Evolutionary conservation across 1,140 invertebrate genomes (phyloP), one percentile per base, ranked within the genome.

Genomic region (Mizuhopecten yessoensis): DNA sequence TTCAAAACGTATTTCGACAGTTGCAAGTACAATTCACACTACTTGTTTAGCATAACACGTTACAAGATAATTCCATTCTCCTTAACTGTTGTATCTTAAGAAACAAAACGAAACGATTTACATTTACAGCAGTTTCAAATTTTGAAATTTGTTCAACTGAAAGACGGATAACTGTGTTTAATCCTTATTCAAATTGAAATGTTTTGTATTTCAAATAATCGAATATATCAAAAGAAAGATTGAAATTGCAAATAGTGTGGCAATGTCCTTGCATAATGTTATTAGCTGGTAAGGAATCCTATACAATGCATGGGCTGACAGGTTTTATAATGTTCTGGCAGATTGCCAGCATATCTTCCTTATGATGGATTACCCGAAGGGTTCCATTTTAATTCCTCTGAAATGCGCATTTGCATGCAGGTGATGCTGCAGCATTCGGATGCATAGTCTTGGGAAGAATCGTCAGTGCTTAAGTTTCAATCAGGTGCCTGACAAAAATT

Each of bases 231-330:
- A n/a, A 75, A 75, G 57, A 75, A 29, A 29, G 0, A 75, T 75
- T 75, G 9, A 75, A 75, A 75, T 29, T 75, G 57, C 57, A 75
- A 75, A 75, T 75, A 29, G n/a, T 5, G 0, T 75, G n/a, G 57
- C 17, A n/a, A 0, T 75, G 57, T n/a, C n/a, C 57, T 17, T 75
- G 20, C n/a, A 29, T 75, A 75, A 29, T 75, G 57, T 29, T 75
- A 75, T 75, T 29, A 29, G 23, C 11, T 75, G n/a, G 57, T 75
- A 75, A 45, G 42, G 57, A 75, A n/a, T 29, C 57, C n/a, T 75
- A 29, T n/a, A 75, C 57, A 75, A 75, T 75, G 57, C n/a, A n/a
- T n/a, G 57, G 11, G 57, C 57, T 75, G 57, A 75, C 57, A 75
- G n/a, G n/a, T 75, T 75, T 75, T 29, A 0, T n/a, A 75, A 75